phyloP scores from a whole-genome alignment of 2,888 invertebrate species.

The Exocentrus adspersus region DNA sequence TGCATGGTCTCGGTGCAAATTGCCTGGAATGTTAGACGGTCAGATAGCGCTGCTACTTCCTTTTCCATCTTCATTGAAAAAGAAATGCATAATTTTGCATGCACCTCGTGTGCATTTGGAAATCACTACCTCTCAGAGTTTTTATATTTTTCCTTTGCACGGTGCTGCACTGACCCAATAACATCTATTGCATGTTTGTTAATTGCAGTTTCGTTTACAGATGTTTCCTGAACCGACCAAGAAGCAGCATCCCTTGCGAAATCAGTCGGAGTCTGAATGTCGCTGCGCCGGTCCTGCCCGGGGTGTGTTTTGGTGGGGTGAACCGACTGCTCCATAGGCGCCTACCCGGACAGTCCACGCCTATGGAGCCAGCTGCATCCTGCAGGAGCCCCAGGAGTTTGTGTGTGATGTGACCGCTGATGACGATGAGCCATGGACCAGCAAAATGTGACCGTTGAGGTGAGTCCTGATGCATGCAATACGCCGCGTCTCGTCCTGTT shows the following conservation, averaged over 20 bases:
- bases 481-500: conserved; percentile 32
- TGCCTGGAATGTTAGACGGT: too few species aligned
- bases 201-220: too few species aligned
- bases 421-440: conserved; percentile 58
- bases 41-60: too few species aligned
- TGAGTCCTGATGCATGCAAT: conserved; percentile 43
- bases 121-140: too few species aligned
- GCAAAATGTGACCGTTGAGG: conserved; percentile 53
- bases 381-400: conserved; percentile 59
- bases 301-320: conserved; percentile 43
- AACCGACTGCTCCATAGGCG: conserved; percentile 32
- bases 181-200: too few species aligned
- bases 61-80: too few species aligned
- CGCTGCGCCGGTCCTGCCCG: conserved; percentile 36
- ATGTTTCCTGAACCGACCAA: too few species aligned
- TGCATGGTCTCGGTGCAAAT: too few species aligned
- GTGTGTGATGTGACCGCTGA: conserved; percentile 58
- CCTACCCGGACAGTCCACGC: conserved; percentile 64
- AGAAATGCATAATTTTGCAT: too few species aligned
- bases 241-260: neutral
- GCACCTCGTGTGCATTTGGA: too few species aligned
- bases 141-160: too few species aligned
- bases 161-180: too few species aligned
- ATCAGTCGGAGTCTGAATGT: conserved; percentile 2
- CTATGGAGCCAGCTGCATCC: conserved; percentile 63